Evolutionary conservation across 2,888 invertebrate genomes (phyloP), one percentile per base, ranked within the genome.

Genomic region (Dryomyza anilis): DNA sequence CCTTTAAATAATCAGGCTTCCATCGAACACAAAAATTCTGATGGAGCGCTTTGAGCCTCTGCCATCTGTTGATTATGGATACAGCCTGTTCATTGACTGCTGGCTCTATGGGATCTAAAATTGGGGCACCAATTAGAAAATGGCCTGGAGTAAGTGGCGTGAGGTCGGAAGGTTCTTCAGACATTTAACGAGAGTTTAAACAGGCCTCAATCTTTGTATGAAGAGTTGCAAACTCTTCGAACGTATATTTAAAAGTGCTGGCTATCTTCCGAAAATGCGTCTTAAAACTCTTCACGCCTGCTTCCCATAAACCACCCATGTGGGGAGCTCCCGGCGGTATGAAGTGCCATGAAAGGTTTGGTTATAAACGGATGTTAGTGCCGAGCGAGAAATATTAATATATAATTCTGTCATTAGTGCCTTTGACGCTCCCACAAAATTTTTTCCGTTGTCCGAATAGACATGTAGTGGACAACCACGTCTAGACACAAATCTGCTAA

Each of bases 391-490:
- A n/a, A 16, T n/a, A 1, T 53, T 25, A 5, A 29, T n/a, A 29
- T n/a, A n/a, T n/a, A 33, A 55, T 8, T 39, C 39, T 12, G 1
- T 4, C 14, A 39, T 14, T 6, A 39, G 56, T 39, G 10, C 14
- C 12, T 39, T 36, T 3, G 56, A 56, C 7, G 56, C 39, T 1
- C 56, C 56, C 1, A 36, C 36, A 39, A 56, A 56, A 10, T 36
- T 56, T 36, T 19, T 56, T 12, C 36, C 36, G 12, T 56, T 56
- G 10, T 36, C 56, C 14, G 56, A 56, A 8, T 56, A 36, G 10
- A 56, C 12, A 23, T 36, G 5, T 5, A 39, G 2, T 8, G 56
- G 56, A 56, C 56, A 56, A 14, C 36, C 55, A 1, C 56, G 56
- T 21, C 46, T 5, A 6, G 46, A 46, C 12, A 46, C 46, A 12